These are phyloP conservation scores for Triplophysa dalaica DNA, from an alignment of 2,113 vertebrate species.

Conservation along the genomic window DNA sequence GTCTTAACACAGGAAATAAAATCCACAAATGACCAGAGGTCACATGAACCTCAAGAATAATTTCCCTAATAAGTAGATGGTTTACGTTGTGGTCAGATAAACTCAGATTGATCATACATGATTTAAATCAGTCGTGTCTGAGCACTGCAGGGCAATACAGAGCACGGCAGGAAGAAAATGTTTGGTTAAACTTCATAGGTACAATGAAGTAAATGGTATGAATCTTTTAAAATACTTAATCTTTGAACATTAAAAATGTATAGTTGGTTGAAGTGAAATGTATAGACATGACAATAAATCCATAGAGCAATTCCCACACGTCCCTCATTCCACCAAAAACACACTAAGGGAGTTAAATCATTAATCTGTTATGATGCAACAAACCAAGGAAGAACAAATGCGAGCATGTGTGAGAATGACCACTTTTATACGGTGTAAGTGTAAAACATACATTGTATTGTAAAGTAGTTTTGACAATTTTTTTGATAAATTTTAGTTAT, in stretches of 20 bases:
- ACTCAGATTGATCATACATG: background rate
- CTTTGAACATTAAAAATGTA: background rate
- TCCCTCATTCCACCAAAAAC: background rate
- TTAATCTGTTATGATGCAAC: background rate
- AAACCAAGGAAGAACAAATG: background rate
- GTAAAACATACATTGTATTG: no score
- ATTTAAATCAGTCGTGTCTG: background rate
- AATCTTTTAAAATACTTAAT: background rate
- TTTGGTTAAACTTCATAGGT: background rate
- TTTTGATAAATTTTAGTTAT: no score
- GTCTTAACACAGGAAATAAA: background rate
- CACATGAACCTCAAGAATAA: background rate
- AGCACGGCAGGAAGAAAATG: background rate
- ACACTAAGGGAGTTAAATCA: background rate
- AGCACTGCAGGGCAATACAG: background rate
- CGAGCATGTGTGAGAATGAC: background rate
- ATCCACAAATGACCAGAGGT: slow-evolving; percentile 21
- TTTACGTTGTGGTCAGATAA: background rate
- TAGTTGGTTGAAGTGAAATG: background rate
- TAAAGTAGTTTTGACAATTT: no score
- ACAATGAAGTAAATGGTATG: background rate
- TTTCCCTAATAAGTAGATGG: slow-evolving; percentile 21
- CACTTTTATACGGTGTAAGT: background rate
- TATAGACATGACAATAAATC: background rate
- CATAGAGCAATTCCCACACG: slow-evolving; percentile 1